Base-by-base conservation (phyloP, 2,113 vertebrate genomes). In the Steatornis caripensis region DNA sequence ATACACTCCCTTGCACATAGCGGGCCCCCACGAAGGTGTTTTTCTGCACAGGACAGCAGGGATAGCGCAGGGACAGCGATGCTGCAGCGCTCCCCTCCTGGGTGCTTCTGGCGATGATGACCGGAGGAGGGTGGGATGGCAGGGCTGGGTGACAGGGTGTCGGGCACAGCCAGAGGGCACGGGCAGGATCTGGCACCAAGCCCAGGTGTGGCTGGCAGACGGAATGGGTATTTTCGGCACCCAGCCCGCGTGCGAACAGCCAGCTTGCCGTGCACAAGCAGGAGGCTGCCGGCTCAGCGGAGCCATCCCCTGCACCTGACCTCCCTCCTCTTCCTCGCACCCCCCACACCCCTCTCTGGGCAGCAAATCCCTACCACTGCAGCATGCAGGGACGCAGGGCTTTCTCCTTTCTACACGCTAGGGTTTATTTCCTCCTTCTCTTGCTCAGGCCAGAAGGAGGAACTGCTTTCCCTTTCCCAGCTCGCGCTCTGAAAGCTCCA, bases 1-100 rank as follows among this genome's bases (percentile, higher is more conserved):
- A 65, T 29, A 24, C 3, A 3, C 11, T 26, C 23, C 45, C 9
- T 11, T 15, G 39, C 11, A 58, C 14, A 27, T 3, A 32, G 41
- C 4, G 2, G 2, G 23, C 17, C 4, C 29, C 51, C 3, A 3
- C 2, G 12, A 8, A 43, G 36, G 27, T 0, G 1, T 60, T 6
- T 18, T 30, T 18, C 58, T 71, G 48, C 4, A 2, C 41, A 39
- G 36, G 27, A 15, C 30, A 51, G 78, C 15, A 7, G 19, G 23
- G 23, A 18, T 4, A 58, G 29, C 4, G 48, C 24, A 71, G 36
- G 34, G 30, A 61, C 6, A 80, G 24, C 7, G 61, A 86, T 80
- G 75, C 71, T 68, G 45, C 21, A 88, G 74, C 21, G 15, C 41
- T 45, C 30, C 36, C n/a, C 11, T 51, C 26, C 39, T 34, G 64